Percentiles rank a stretch among this genome's conserved stretches.
These are phyloP conservation scores for Melanchra persicariae DNA, from an alignment of 2,888 invertebrate species.

Conservation along the genomic window DNA sequence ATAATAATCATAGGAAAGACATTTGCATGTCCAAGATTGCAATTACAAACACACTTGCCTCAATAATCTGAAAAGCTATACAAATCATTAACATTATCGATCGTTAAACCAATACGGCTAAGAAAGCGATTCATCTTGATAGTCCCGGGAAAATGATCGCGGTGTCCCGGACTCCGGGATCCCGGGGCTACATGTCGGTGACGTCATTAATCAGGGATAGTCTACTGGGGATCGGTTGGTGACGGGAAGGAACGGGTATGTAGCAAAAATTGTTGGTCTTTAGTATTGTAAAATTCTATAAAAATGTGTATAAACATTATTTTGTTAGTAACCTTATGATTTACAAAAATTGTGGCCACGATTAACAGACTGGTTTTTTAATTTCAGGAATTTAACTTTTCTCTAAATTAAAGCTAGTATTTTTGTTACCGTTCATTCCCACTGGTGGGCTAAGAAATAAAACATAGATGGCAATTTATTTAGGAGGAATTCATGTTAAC, in stretches of 20 bases:
- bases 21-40: background rate
- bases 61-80: conserved; percentile 5
- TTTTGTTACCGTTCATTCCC: too few species aligned
- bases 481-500: too few species aligned
- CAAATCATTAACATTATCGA: conserved; percentile 48
- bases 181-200: conserved; percentile 51
- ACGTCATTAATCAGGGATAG: conserved; percentile 65
- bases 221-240: conserved; percentile 58
- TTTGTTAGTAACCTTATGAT: too few species aligned
- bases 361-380: too few species aligned
- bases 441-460: too few species aligned
- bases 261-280: background rate
- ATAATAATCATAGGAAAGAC: background rate
- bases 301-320: too few species aligned
- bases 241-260: conserved; percentile 40
- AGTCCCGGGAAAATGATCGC: conserved; percentile 62
- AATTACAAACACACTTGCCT: background rate
- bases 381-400: too few species aligned
- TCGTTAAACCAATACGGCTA: conserved; percentile 44
- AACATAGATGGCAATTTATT: too few species aligned
- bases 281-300: too few species aligned
- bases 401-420: too few species aligned
- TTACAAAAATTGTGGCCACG: too few species aligned
- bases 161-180: conserved; percentile 36
- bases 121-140: conserved; percentile 61